Percentiles rank a stretch among this genome's conserved stretches.
Conservation (phyloP, 1,140 invertebrate species). For the Orchestia grillus region DNA sequence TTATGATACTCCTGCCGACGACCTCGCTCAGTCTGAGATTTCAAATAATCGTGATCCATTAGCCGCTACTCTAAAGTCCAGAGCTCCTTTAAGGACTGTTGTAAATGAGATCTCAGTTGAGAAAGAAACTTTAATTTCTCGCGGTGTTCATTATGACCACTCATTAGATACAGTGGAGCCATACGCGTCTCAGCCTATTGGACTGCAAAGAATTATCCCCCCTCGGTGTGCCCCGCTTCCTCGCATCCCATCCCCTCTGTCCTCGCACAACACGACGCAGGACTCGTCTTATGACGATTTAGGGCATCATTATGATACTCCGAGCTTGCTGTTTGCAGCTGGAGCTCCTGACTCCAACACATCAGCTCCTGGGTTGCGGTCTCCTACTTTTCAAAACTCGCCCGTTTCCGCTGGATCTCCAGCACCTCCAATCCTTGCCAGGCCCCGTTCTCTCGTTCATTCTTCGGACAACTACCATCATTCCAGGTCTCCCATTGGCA, state of each 20-base stretch:
- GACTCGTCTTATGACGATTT: slow-evolving; percentile 33
- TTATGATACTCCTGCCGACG: slow-evolving; percentile 5
- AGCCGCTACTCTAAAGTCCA: neutral
- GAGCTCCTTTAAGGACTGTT: neutral
- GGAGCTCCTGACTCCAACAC: neutral
- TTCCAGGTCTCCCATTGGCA: too few species aligned
- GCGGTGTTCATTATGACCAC: neutral
- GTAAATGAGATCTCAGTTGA: neutral
- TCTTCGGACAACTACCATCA: neutral
- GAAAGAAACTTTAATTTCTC: neutral
- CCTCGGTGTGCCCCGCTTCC: neutral
- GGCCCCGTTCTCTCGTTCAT: neutral
- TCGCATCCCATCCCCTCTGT: neutral
- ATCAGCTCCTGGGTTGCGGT: neutral
- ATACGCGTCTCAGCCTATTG: slow-evolving; percentile 15
- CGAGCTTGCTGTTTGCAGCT: neutral
- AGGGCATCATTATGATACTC: slow-evolving; percentile 14
- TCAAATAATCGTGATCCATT: neutral
- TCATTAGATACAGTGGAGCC: neutral
- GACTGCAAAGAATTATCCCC: neutral
- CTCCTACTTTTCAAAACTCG: neutral
- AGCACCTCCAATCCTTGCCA: neutral
- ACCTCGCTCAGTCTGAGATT: neutral
- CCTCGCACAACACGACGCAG: slow-evolving; percentile 10
- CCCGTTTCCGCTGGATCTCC: neutral